Conservation (phyloP, 2,113 vertebrate genomes). For the Sebastes fasciatus region DNA sequence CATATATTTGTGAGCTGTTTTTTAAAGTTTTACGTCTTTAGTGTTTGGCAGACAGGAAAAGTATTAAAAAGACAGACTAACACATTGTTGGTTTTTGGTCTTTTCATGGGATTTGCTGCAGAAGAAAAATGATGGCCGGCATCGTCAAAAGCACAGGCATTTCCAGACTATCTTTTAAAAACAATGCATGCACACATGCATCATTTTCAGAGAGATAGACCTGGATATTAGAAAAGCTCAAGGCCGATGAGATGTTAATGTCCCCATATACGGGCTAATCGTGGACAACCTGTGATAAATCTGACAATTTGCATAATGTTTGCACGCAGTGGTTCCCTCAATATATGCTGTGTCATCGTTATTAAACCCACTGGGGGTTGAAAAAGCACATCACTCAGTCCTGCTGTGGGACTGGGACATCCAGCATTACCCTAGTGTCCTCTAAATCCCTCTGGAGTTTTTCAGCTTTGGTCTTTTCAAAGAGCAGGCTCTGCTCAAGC, state of each 20-base stretch:
- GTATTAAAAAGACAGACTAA: neutral
- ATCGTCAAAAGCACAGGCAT: conserved; percentile 20
- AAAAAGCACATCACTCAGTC: conserved; percentile 13
- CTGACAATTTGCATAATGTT: neutral
- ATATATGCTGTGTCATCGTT: conserved; percentile 5
- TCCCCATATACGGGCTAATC: neutral
- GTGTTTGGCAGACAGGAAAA: too few species aligned
- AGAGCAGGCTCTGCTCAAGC: conserved; percentile 99
- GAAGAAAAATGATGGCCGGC: conserved; percentile 14
- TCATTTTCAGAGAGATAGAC: conserved; percentile 18
- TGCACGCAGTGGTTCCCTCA: conserved; percentile 14
- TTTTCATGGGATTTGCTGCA: conserved; percentile 15
- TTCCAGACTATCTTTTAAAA: conserved; percentile 26
- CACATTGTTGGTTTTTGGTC: conserved; percentile 14
- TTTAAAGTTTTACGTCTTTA: too few species aligned
- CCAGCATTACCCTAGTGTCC: conserved; percentile 99
- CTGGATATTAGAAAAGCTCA: conserved; percentile 27
- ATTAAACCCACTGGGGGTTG: conserved; percentile 8
- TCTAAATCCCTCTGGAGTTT: conserved; percentile 99
- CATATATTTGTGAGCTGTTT: too few species aligned
- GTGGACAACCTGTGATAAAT: neutral
- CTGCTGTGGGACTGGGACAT: conserved; percentile 33
- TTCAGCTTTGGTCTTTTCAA: conserved; percentile 99
- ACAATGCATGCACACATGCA: conserved; percentile 46
- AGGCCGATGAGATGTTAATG: conserved; percentile 32